Conservation (phyloP, 1,140 invertebrate genomes). For the Chrysomallon squamiferum region DNA sequence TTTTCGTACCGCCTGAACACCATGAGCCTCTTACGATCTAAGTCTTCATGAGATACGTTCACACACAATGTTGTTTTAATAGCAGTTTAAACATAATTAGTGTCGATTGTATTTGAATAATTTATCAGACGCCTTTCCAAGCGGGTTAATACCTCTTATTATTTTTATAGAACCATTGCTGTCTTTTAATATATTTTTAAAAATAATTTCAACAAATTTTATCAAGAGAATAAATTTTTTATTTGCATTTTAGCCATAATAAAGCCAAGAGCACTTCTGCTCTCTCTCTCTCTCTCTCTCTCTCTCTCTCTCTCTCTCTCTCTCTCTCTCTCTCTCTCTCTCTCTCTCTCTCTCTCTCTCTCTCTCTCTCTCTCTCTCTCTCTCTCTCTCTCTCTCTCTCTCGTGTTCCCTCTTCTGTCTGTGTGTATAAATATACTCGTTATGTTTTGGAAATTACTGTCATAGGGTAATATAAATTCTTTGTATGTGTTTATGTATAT, state of each 20-base stretch:
- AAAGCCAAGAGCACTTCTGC: too few relatives aligned
- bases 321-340: slow-evolving; percentile 11
- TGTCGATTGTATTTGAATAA: too few relatives aligned
- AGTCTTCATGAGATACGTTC: too few relatives aligned
- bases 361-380: slow-evolving; percentile 1
- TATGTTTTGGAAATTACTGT: not conserved
- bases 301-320: not conserved
- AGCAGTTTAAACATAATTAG: too few relatives aligned
- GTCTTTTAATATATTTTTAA: not conserved
- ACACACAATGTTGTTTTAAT: too few relatives aligned
- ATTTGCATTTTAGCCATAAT: not conserved
- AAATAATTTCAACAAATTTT: not conserved
- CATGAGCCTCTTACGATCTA: too few relatives aligned
- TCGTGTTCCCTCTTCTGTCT: too few relatives aligned
- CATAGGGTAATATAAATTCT: not conserved
- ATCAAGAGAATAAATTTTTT: not conserved
- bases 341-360: slow-evolving; percentile 7
- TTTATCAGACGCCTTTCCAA: not conserved
- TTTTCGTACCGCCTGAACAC: too few relatives aligned
- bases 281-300: not conserved
- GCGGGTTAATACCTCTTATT: not conserved
- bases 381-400: slow-evolving; percentile 1
- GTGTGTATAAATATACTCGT: not conserved
- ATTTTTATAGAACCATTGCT: not conserved
- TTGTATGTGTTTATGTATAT: slow-evolving; percentile 2